Conservation (phyloP, 2,797 vertebrate species). For the Notolepis coatsorum region DNA sequence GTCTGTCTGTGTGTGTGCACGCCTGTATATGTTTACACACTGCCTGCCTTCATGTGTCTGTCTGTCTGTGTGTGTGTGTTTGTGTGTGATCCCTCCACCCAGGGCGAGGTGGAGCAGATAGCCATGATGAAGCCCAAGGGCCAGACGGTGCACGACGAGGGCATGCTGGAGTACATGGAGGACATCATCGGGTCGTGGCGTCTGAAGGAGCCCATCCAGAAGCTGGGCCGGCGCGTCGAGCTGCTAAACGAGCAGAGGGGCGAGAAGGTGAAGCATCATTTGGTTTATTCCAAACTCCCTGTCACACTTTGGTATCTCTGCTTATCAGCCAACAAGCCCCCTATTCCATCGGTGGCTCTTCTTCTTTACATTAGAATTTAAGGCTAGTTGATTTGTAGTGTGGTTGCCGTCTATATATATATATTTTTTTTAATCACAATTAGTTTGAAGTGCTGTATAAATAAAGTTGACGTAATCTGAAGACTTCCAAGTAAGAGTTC, state of each 20-base stretch:
- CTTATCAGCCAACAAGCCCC: constrained; percentile 14
- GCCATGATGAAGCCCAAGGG: constrained; percentile 99
- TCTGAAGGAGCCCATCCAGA: constrained; percentile 91
- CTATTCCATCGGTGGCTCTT: constrained; percentile 14
- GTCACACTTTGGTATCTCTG: neutral
- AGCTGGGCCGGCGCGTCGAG: constrained; percentile 88
- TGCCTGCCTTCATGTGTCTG: constrained; percentile 16
- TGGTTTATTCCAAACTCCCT: too few species aligned
- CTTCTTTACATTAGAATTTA: too few species aligned
- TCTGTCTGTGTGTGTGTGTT: constrained; percentile 20
- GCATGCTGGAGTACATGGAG: constrained; percentile 98
- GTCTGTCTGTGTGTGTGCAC: constrained; percentile 5
- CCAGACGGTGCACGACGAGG: constrained; percentile 95
- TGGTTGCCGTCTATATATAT: too few species aligned
- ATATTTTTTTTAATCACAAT: too few species aligned
- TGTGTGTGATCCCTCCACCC: constrained; percentile 27
- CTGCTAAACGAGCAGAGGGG: constrained; percentile 92
- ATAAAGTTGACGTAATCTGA: too few species aligned
- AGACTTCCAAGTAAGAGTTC: too few species aligned
- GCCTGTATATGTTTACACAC: too few species aligned
- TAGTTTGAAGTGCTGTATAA: too few species aligned
- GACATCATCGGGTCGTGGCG: constrained; percentile 95
- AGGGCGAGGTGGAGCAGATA: constrained; percentile 99
- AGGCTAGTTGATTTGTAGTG: too few species aligned
- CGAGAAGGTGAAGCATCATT: constrained; percentile 86